Evolutionary conservation across 2,888 invertebrate species (phyloP).

Genomic region (Sussaba pulchella): DNA sequence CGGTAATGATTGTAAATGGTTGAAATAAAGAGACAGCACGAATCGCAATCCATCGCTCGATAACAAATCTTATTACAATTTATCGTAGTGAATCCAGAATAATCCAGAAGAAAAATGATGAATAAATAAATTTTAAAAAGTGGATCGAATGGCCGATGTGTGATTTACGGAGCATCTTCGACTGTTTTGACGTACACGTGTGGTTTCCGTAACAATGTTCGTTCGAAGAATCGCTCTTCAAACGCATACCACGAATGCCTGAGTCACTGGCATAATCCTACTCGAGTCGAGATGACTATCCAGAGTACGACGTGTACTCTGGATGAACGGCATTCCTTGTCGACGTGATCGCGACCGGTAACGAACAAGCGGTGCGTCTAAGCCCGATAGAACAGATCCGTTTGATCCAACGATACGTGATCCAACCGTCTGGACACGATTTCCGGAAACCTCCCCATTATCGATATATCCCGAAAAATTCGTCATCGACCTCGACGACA

Average conservation of each 20-base stretch:
- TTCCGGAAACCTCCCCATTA: too few relatives aligned
- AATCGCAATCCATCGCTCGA: too few relatives aligned
- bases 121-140: too few relatives aligned
- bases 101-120: too few relatives aligned
- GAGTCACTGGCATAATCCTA: slow-evolving; percentile 21
- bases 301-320: slow-evolving; percentile 44
- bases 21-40: too few relatives aligned
- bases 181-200: slow-evolving; percentile 8
- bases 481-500: slow-evolving; percentile 36
- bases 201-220: neutral
- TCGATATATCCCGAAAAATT: too few relatives aligned
- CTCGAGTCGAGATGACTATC: slow-evolving; percentile 31
- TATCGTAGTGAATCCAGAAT: too few relatives aligned
- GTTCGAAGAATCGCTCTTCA: slow-evolving; percentile 42
- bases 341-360: slow-evolving; percentile 37
- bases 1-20: too few relatives aligned
- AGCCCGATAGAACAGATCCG: slow-evolving; percentile 13
- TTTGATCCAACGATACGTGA: slow-evolving; percentile 38
- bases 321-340: slow-evolving; percentile 54
- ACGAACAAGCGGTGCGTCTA: slow-evolving; percentile 22
- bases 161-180: neutral
- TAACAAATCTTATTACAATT: too few relatives aligned
- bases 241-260: slow-evolving; percentile 47
- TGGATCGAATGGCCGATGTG: too few relatives aligned
- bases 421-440: too few relatives aligned